Evolutionary conservation across 2,888 invertebrate species (phyloP).

Genomic region (Amblyjoppa fuscipennis): DNA sequence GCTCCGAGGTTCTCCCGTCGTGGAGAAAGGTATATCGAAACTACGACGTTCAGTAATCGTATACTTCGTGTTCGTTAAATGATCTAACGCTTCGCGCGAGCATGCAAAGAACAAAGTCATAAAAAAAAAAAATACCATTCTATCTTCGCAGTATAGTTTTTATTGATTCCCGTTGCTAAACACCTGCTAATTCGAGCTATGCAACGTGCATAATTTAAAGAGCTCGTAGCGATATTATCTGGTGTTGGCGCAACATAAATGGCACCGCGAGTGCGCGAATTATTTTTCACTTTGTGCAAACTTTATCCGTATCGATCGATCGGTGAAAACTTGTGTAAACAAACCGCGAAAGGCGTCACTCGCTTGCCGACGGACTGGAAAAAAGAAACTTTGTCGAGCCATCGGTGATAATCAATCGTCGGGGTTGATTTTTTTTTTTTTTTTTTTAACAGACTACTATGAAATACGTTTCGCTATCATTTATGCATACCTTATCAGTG

Average conservation of each 20-base stretch:
- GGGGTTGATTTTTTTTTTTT: neutral
- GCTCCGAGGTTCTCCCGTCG: slow-evolving; percentile 25
- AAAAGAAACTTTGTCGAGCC: neutral
- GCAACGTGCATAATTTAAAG: neutral
- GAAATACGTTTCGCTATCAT: neutral
- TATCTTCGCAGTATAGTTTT: neutral
- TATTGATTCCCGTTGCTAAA: neutral
- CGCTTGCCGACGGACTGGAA: neutral
- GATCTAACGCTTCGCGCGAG: too few relatives aligned
- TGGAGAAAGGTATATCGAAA: neutral
- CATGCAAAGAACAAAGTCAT: neutral
- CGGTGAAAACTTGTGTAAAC: neutral
- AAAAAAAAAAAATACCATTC: neutral
- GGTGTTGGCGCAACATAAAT: neutral
- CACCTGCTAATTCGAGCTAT: neutral
- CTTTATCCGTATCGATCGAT: neutral
- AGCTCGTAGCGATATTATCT: neutral
- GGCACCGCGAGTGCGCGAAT: neutral
- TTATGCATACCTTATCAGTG: neutral
- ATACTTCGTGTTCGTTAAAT: too few relatives aligned
- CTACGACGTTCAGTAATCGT: too few relatives aligned
- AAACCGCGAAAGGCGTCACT: neutral
- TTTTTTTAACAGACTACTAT: neutral
- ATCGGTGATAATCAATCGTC: neutral
- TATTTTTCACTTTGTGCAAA: neutral